Percentiles rank a stretch among this genome's conserved stretches.
phyloP scores from a whole-genome alignment of 1,140 invertebrate genomes.

The Bombus impatiens region DNA sequence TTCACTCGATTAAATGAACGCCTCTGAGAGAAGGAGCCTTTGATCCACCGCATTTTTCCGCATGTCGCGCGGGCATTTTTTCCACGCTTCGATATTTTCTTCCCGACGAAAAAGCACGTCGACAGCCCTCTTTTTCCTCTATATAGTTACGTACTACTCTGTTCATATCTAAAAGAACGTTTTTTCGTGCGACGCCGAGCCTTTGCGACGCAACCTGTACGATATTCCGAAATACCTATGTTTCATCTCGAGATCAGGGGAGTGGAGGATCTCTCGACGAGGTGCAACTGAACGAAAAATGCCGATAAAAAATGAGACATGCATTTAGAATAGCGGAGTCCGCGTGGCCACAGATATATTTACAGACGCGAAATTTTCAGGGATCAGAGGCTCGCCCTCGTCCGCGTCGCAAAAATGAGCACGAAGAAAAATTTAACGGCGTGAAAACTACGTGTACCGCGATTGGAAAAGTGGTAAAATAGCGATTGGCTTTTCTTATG shows the following conservation, averaged over 20 bases:
- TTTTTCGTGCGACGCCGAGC: background rate
- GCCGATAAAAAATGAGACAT: background rate
- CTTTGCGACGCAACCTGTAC: too few species aligned
- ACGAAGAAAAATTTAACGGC: slow-evolving; percentile 44
- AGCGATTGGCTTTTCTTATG: slow-evolving; percentile 70
- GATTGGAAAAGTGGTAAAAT: slow-evolving; percentile 74
- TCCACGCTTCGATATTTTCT: slow-evolving; percentile 4
- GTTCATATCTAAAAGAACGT: background rate
- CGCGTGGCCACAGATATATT: background rate
- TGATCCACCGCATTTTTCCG: slow-evolving; percentile 35
- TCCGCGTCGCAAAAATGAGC: slow-evolving; percentile 28
- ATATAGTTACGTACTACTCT: background rate
- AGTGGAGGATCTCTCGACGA: background rate
- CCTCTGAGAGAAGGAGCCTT: slow-evolving; percentile 43
- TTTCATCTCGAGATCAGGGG: background rate
- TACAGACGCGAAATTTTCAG: background rate
- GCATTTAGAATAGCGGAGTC: too few species aligned
- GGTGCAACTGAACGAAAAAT: background rate
- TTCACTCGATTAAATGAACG: slow-evolving; percentile 45
- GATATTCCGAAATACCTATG: background rate
- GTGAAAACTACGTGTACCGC: slow-evolving; percentile 63
- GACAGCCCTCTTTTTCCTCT: background rate
- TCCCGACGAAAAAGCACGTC: slow-evolving; percentile 7
- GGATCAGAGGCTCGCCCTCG: background rate
- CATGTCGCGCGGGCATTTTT: background rate